Evolutionary conservation across 2,113 vertebrate genomes (phyloP).

Genomic region (Melanocharis versteri): DNA sequence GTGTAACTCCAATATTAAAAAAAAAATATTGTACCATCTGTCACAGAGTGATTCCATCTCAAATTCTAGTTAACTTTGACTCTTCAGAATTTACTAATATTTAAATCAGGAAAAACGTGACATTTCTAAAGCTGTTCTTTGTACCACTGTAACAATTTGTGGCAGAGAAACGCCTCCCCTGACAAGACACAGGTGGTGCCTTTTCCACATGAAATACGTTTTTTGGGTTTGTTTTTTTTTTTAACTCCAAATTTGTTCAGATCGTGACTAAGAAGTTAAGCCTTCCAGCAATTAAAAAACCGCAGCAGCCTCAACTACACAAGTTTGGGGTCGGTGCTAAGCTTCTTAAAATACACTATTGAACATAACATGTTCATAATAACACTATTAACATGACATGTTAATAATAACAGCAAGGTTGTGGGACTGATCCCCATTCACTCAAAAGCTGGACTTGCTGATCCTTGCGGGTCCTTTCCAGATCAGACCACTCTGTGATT

Average conservation of each 20-base stretch:
- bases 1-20: neutral
- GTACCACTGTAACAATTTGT: neutral
- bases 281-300: neutral
- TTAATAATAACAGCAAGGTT: neutral
- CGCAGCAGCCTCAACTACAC: neutral
- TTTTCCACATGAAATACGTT: neutral
- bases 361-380: no score
- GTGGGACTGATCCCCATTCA: neutral
- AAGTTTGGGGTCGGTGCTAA: neutral
- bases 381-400: no score
- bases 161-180: neutral
- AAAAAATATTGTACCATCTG: neutral
- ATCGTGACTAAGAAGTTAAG: neutral
- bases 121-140: neutral
- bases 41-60: neutral
- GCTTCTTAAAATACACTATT: neutral
- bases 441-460: neutral
- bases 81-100: neutral
- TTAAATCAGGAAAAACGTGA: neutral
- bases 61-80: neutral
- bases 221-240: neutral
- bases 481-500: neutral
- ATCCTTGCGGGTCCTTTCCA: neutral
- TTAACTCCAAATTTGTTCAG: neutral
- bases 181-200: neutral